Evolutionary conservation across 2,113 vertebrate species (phyloP), one percentile per base, ranked within the genome.

Genomic region (Notarius quadriscutis): DNA sequence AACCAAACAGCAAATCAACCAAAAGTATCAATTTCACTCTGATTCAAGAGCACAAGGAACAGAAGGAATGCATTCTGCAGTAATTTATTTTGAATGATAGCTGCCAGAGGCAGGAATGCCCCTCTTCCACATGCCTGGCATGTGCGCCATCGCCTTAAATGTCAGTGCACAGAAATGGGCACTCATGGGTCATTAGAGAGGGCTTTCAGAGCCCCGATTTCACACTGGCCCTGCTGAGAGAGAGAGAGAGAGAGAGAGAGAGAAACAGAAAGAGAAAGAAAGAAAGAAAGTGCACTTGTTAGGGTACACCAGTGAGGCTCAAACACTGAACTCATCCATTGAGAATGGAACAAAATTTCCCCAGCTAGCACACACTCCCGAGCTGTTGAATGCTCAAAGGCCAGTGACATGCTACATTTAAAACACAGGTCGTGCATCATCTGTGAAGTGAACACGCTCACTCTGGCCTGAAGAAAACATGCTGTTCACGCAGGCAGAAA

Each of bases 171-270:
- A 88, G 85, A 89, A 88, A 83, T 84, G 83, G 81, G 87, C 81
- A 86, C 89, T 90, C 86, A 84, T 22, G 87, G 90, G 87, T 90
- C 89, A 89, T 91, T 89, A 91, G 88, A 86, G 87, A 88, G 84
- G 86, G 84, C 85, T 91, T 89, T 86, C 83, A 91, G 30, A 85
- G 89, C 85, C 80, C 69, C 55, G 62, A 80, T 86, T 83, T 88
- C 89, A 86, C 84, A 58, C 81, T 65, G 80, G 75, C 87, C 83
- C 83, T 30, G 34, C 62, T 72, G 84, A 82, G 74, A 41, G 60
- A 84, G 82, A 60, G 75, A 89, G 30, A 48, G 62, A 71, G 74
- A 67, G 51, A 58, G 62, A 34, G 62, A 71, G 77, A 14, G 27
- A 27, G 25, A 55, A 65, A 8, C n/a, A 10, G 30, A 48, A 7